Evolutionary conservation across 1,140 invertebrate genomes (phyloP).

Genomic region (Bicyclus anynana): DNA sequence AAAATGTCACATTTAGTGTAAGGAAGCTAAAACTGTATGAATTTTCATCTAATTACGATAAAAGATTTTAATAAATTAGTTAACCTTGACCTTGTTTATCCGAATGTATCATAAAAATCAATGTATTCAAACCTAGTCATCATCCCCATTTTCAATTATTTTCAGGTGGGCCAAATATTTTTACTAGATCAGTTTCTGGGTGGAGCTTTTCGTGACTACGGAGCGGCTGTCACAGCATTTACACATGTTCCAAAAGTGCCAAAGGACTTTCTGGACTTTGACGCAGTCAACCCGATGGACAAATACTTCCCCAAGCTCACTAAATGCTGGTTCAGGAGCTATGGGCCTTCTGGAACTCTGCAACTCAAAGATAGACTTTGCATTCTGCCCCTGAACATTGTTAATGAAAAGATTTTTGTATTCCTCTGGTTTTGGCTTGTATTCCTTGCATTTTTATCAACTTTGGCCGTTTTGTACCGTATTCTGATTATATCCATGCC

Average conservation of each 20-base stretch:
- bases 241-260: slow-evolving; percentile 54
- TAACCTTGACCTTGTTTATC: too few relatives aligned
- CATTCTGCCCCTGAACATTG: slow-evolving; percentile 85
- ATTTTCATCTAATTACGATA: too few relatives aligned
- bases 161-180: slow-evolving; percentile 78
- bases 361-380: slow-evolving; percentile 83
- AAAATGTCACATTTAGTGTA: too few relatives aligned
- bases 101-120: too few relatives aligned
- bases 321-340: slow-evolving; percentile 86
- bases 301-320: slow-evolving; percentile 86
- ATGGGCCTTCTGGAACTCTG: slow-evolving; percentile 79
- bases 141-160: not conserved
- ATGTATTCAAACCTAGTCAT: not conserved
- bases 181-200: slow-evolving; percentile 86
- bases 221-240: slow-evolving; percentile 78
- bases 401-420: slow-evolving; percentile 89
- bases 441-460: slow-evolving; percentile 80
- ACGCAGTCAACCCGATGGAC: slow-evolving; percentile 76
- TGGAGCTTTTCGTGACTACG: slow-evolving; percentile 85
- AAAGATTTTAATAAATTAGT: too few relatives aligned
- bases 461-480: slow-evolving; percentile 81
- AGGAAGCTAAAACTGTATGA: too few relatives aligned
- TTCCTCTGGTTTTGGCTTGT: slow-evolving; percentile 91
- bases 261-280: slow-evolving; percentile 35
- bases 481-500: slow-evolving; percentile 71